Conservation (phyloP, 2,888 invertebrate species). For the Seira musarum region DNA sequence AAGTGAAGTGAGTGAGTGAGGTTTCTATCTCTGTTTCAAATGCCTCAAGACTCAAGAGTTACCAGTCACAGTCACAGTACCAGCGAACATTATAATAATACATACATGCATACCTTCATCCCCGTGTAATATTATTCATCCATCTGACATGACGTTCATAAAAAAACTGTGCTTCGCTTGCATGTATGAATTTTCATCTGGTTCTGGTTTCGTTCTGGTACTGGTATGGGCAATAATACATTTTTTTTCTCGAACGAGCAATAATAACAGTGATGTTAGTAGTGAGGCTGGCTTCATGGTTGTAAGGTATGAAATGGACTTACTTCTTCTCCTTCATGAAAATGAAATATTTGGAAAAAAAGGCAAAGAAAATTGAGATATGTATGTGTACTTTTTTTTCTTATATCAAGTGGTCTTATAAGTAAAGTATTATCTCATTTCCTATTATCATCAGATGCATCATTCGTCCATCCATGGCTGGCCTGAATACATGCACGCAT, state of each 20-base stretch:
- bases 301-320: slow-evolving; percentile 13
- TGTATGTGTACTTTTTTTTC: neutral
- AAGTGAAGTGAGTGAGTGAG: slow-evolving; percentile 60
- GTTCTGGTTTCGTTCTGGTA: neutral
- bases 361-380: neutral
- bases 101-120: neutral
- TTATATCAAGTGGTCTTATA: neutral
- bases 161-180: neutral
- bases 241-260: slow-evolving; percentile 23
- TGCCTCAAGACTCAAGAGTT: slow-evolving; percentile 31
- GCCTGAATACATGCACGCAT: no score
- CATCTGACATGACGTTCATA: slow-evolving; percentile 2
- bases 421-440: slow-evolving; percentile 19
- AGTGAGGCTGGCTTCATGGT: slow-evolving; percentile 15
- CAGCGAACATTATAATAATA: neutral
- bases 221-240: slow-evolving; percentile 15
- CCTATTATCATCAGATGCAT: no score
- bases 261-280: slow-evolving; percentile 58
- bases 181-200: slow-evolving; percentile 1
- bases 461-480: neutral
- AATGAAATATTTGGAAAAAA: neutral
- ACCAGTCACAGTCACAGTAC: neutral
- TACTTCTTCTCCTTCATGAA: neutral
- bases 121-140: slow-evolving; percentile 18
- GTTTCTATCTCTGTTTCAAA: slow-evolving; percentile 53